Base-by-base conservation (phyloP, 2,797 vertebrate genomes). In the Pseudomugil tenellus region DNA sequence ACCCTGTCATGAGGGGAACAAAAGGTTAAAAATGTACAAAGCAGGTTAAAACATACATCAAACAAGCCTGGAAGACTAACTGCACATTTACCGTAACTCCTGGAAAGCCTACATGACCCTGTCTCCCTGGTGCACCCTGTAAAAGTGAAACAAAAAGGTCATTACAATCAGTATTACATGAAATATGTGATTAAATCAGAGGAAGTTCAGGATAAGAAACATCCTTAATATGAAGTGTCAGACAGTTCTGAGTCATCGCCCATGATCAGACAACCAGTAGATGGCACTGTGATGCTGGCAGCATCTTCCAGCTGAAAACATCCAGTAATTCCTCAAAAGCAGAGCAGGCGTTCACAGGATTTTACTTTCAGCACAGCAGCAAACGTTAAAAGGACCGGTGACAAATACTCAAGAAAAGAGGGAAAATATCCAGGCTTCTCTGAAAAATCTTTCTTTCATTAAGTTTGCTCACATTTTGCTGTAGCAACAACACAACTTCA, bases 101-200 rank as follows among this genome's bases (percentile, higher is more conserved):
- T 3, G 62, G 79, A 63, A 90, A 81, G 23, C 96, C 96, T 58
- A 77, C 78, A 0, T 87, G 72, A 51, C 96, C 96, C 7, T 71
- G 88, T 43, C 66, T 69, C 26, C 96, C 96, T 51, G 82, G 76
- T 16, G 80, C 26, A 8, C 96, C 96, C 96, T 97, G 73, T 28
- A 34, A 72, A 89, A 17, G 32, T 63, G 8, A 17, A 46, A 37
- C 19, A 10, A 25, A 51, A 0, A 64, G 3, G 14, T 11, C 32
- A 34, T 34, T 6, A 28, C 3, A 51, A 51, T 39, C 10, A 29
- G n/a, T 17, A 57, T 16, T n/a, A 62, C 13, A 19, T 49, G 23
- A 34, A 25, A 39, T 39, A 19, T 8, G 14, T 41, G 1, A 41
- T 29, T 41, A 39, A 16, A 13, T 39, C 8, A 29, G 9, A 41